phyloP scores from a whole-genome alignment of 2,888 invertebrate genomes.

The Drosophila infuscata region DNA sequence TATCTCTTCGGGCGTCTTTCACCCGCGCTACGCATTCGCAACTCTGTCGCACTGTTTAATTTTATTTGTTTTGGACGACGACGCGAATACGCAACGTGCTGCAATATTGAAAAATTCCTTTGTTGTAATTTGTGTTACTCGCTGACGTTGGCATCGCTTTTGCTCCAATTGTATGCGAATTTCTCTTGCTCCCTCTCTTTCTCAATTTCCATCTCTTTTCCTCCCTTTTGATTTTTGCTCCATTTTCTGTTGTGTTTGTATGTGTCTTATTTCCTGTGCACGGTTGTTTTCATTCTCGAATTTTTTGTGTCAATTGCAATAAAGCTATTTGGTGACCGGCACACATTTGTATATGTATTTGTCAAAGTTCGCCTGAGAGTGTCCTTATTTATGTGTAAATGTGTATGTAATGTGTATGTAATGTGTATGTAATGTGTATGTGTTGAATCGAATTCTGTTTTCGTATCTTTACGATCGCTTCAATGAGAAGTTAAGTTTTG shows the following conservation, averaged over 20 bases:
- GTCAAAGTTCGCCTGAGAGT: conserved; percentile 12
- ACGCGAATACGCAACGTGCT: conserved; percentile 71
- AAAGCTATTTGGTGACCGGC: conserved; percentile 53
- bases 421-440: neutral
- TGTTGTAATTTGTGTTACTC: conserved; percentile 60
- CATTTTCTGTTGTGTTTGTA: conserved; percentile 4
- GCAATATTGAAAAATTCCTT: conserved; percentile 79
- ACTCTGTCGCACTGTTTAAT: conserved; percentile 65
- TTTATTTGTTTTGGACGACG: conserved; percentile 71
- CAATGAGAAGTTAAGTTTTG: neutral
- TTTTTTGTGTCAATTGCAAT: conserved; percentile 68
- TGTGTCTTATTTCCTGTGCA: conserved; percentile 40
- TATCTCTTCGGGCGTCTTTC: conserved; percentile 1
- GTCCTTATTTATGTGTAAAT: neutral
- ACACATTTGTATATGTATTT: conserved; percentile 26
- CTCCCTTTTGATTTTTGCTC: neutral
- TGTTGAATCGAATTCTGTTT: conserved; percentile 8
- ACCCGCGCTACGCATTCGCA: conserved; percentile 32
- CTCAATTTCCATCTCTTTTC: neutral
- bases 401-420: neutral
- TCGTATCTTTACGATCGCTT: neutral
- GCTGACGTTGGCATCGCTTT: conserved; percentile 32
- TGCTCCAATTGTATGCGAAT: conserved; percentile 23
- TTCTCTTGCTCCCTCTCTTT: conserved; percentile 3
- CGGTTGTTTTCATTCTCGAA: conserved; percentile 40